A percentile compares a stretch with the other conserved stretches of the same genome.
phyloP scores from a whole-genome alignment of 2,797 vertebrate genomes.

The Ciconia nigra region DNA sequence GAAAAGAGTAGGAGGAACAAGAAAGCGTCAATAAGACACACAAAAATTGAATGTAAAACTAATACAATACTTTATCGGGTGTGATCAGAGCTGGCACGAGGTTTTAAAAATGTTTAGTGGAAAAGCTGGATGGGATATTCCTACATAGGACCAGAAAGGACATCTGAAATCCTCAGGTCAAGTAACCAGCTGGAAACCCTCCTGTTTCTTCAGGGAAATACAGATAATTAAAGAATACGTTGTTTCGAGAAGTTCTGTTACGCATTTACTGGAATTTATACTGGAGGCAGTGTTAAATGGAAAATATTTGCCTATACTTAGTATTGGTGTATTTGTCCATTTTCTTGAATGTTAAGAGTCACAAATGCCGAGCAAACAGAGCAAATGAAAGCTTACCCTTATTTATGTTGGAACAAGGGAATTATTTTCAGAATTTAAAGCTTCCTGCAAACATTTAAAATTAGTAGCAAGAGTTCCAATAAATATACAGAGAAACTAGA shows the following conservation, averaged over 20 bases:
- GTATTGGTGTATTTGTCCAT: background rate
- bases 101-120: background rate
- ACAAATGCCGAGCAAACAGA: background rate
- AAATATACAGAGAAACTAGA: background rate
- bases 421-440: background rate
- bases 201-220: constrained; percentile 33
- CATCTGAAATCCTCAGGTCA: background rate
- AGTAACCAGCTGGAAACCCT: background rate
- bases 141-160: background rate
- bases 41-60: background rate
- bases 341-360: background rate
- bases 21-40: background rate
- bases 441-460: background rate
- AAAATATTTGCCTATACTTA: background rate
- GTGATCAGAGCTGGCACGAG: background rate
- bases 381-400: background rate
- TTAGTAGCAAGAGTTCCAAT: background rate
- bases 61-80: background rate
- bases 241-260: constrained; percentile 10
- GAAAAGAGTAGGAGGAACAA: background rate
- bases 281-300: background rate
- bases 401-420: background rate
- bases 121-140: background rate
- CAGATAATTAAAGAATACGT: constrained; percentile 3
- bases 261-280: constrained; percentile 40